Evolutionary conservation across 2,797 vertebrate species (phyloP).

Genomic region (Esox masquinongy): DNA sequence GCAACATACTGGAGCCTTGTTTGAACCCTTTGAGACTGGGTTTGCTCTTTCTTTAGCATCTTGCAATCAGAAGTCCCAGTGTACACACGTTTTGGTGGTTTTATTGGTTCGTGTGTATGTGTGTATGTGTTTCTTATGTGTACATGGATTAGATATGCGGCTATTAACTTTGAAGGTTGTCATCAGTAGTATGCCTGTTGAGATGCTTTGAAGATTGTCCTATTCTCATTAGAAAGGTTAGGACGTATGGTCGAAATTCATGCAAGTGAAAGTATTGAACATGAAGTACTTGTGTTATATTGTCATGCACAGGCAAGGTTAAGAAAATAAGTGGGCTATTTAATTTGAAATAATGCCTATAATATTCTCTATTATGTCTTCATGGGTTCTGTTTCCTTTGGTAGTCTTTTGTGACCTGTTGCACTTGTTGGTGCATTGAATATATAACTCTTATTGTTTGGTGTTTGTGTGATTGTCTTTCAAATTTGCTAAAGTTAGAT

Average conservation of each 20-base stretch:
- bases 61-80: background rate
- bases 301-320: no score
- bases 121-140: background rate
- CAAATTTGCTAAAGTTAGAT: background rate
- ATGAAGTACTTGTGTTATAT: no score
- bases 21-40: background rate
- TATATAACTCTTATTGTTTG: no score
- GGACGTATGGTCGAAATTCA: background rate
- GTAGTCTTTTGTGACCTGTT: no score
- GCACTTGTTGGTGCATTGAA: background rate
- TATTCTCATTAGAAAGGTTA: conserved; percentile 2
- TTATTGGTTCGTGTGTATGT: background rate
- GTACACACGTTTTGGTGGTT: background rate
- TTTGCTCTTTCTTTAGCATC: background rate
- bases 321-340: no score
- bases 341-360: no score
- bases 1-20: background rate
- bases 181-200: conserved; percentile 16
- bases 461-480: conserved; percentile 23
- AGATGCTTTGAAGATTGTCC: background rate
- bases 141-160: background rate
- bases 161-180: conserved; percentile 3
- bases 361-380: no score
- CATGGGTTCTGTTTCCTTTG: no score
- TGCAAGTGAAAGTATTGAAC: no score